Conservation (phyloP, 2,888 invertebrate species). For the Cetonia aurata region DNA sequence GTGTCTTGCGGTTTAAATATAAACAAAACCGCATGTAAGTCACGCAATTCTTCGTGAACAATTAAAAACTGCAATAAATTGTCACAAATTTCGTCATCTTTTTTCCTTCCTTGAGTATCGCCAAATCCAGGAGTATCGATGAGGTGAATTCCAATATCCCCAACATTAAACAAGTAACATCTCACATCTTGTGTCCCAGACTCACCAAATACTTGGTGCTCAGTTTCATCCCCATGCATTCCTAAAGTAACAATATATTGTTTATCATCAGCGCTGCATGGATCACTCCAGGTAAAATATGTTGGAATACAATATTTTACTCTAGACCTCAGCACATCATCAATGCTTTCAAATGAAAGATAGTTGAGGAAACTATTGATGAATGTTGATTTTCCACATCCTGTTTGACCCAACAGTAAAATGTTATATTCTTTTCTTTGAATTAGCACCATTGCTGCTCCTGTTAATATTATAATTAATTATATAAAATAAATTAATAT, state of each 20-base stretch:
- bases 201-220: constrained; percentile 6
- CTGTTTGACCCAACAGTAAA: constrained; percentile 22
- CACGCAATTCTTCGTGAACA: background rate
- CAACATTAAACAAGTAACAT: constrained; percentile 24
- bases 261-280: background rate
- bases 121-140: constrained; percentile 35
- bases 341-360: constrained; percentile 2
- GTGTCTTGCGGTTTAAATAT: background rate
- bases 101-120: constrained; percentile 6
- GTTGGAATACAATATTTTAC: constrained; percentile 11
- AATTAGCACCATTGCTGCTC: constrained; percentile 6
- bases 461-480: background rate
- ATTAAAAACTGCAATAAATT: constrained; percentile 13
- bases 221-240: constrained; percentile 6
- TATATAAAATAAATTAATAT: background rate
- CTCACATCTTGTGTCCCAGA: constrained; percentile 12
- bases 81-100: constrained; percentile 28
- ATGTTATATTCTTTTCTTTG: constrained; percentile 33
- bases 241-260: background rate
- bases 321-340: background rate
- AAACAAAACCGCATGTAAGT: constrained; percentile 20
- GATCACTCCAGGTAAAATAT: constrained; percentile 3
- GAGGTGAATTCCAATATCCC: constrained; percentile 3
- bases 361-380: constrained; percentile 20
- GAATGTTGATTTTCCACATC: constrained; percentile 23